Base-by-base conservation (phyloP, 2,888 invertebrate genomes). In the Strigamia maritima region DNA sequence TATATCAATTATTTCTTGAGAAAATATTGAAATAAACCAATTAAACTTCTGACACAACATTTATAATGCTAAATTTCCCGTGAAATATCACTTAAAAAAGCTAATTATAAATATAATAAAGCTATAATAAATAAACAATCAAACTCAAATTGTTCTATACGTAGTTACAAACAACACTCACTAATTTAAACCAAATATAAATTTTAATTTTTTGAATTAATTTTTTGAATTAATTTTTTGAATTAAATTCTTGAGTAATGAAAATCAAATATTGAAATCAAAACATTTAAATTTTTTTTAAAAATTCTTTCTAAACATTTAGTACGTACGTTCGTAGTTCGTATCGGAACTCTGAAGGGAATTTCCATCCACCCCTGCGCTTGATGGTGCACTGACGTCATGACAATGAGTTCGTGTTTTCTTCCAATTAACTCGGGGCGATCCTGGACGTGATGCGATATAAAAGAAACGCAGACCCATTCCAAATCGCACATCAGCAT, bases 341-440 rank as follows among this genome's bases (percentile, higher is more conserved):
- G 65, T 12, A 16, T 65, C 26, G 24, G 65, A 65, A 65, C 31
- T 31, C 31, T 2, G 31, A 31, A 24, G 65, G 65, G 65, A 65
- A 65, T 65, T 65, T 28, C 65, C 65, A 65, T 65, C 65, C 65
- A 26, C 65, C 24, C 65, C 26, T 65, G 24, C 26, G 65, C 26
- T 28, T 24, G 65, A 65, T 65, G 65, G 65, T 28, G 65, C 26
- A 14, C 22, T 65, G 65, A 65, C 65, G 65, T 65, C 65, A 65
- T 28, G 65, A 65, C 65, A 65, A 65, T 65, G 65, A 65, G 24
- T 65, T 65, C 65, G 65, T 65, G 28, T 65, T 65, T 65, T 65
- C 65, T 26, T 65, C 65, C 65, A 65, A 65, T 65, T 65, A 65
- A 24, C 65, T 65, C 65, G 24, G 65, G 65, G 65, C 65, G 24